Evolutionary conservation across 2,113 vertebrate genomes (phyloP).

Genomic region (Otocyon megalotis): DNA sequence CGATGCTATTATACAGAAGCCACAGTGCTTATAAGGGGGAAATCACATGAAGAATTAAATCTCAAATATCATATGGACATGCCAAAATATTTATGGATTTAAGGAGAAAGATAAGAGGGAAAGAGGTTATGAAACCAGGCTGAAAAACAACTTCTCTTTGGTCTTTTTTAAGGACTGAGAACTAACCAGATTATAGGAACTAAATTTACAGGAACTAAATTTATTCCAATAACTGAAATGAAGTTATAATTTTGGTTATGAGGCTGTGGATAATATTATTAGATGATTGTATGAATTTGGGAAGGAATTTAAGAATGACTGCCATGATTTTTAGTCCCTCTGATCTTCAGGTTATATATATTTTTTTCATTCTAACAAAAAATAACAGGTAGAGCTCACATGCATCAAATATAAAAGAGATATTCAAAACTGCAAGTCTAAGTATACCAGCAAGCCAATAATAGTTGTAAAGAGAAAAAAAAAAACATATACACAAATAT

Average conservation of each 20-base stretch:
- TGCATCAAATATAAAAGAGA: background rate
- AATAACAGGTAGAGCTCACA: background rate
- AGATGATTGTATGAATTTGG: background rate
- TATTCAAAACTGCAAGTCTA: background rate
- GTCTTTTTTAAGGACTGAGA: background rate
- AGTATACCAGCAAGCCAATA: background rate
- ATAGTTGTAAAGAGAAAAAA: background rate
- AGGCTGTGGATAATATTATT: background rate
- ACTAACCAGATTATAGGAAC: background rate
- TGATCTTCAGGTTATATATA: background rate
- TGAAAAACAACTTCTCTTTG: background rate
- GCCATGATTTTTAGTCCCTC: background rate
- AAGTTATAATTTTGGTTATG: background rate
- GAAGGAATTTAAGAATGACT: background rate
- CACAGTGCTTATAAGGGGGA: background rate
- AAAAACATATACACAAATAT: background rate
- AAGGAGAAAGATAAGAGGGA: background rate
- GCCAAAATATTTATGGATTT: background rate
- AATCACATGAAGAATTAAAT: background rate
- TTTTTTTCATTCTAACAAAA: background rate
- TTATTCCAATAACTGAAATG: background rate
- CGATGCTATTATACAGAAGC: background rate
- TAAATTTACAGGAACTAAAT: background rate
- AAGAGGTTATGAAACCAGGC: background rate
- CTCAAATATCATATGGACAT: background rate